Base-by-base conservation (phyloP, 2,888 invertebrate genomes). In the Adineta ricciae region DNA sequence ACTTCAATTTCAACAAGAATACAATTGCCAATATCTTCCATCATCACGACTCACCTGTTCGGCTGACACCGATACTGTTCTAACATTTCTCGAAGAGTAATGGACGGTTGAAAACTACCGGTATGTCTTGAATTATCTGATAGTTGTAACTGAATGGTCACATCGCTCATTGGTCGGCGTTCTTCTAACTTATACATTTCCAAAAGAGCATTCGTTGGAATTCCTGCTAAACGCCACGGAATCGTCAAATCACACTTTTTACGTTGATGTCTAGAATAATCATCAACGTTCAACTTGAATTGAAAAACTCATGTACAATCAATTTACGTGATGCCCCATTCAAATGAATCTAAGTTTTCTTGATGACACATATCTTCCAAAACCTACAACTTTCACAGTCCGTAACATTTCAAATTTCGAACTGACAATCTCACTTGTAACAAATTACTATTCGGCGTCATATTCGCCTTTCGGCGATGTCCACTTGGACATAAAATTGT, bases 371-470 rank as follows among this genome's bases (percentile, higher is more conserved):
- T 64, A 27, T 64, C 64, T 27, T 64, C 64, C 1, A 64, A 27
- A 2, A 64, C 64, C 64, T 64, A 32, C 27, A 32, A 64, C 19
- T 9, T 50, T 50, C 11, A 50, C 50, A 50, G 19, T 19, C 19
- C 11, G 19, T 50, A 14, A 19, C 3, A 50, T 49, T n/a, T n/a
- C n/a, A n/a, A n/a, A n/a, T n/a, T n/a, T n/a, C n/a, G n/a, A n/a
- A n/a, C n/a, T n/a, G n/a, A 56, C 24, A 56, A 14, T n/a, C 86
- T 88, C 91, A 95, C 95, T 93, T 95, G 94, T 88, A 95, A 91
- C 88, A 95, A 92, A 86, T 94, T 95, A 7, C 94, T 94, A 89
- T 95, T 94, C 49, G 94, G 93, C 38, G 93, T 93, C 87, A 94
- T 94, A 91, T 93, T 94, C 64, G 95, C 93, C 90, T 94, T 94